phyloP scores from a whole-genome alignment of 2,888 invertebrate species.

The Mesorhabditis belari region DNA sequence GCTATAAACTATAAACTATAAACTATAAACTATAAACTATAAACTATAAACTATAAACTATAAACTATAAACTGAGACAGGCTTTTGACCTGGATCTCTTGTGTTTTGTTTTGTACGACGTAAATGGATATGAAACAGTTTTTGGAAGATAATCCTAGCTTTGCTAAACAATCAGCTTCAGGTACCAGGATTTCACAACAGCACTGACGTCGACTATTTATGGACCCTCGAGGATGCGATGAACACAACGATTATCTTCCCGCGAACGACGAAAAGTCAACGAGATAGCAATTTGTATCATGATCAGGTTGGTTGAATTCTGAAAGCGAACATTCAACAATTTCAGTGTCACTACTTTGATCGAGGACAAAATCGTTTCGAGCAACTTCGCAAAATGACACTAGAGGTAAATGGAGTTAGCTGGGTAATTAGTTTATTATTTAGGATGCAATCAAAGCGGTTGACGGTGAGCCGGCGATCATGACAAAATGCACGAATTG shows the following conservation, averaged over 20 bases:
- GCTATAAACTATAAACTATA: no score
- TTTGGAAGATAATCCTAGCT: no score
- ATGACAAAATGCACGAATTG: conserved; percentile 39
- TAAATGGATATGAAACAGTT: no score
- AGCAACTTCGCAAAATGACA: conserved; percentile 38
- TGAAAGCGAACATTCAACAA: not conserved
- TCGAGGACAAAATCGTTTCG: conserved; percentile 35
- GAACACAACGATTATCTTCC: conserved; percentile 41
- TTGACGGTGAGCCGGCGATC: conserved; percentile 23
- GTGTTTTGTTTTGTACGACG: not conserved
- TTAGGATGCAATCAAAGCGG: not conserved
- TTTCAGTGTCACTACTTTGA: conserved; percentile 48
- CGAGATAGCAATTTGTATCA: conserved; percentile 26
- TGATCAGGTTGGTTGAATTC: conserved; percentile 26
- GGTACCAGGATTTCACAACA: conserved; percentile 42
- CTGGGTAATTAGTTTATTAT: not conserved
- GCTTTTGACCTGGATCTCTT: not conserved
- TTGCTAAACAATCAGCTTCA: conserved; percentile 17
- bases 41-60: no score
- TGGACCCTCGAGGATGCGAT: conserved; percentile 40
- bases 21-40: no score
- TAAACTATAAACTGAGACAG: not conserved
- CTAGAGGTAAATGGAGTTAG: conserved; percentile 19
- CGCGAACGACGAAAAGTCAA: conserved; percentile 23
- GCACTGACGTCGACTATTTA: conserved; percentile 21